Conservation (phyloP, 2,888 invertebrate genomes). For the Drosophila parthenogenetica region DNA sequence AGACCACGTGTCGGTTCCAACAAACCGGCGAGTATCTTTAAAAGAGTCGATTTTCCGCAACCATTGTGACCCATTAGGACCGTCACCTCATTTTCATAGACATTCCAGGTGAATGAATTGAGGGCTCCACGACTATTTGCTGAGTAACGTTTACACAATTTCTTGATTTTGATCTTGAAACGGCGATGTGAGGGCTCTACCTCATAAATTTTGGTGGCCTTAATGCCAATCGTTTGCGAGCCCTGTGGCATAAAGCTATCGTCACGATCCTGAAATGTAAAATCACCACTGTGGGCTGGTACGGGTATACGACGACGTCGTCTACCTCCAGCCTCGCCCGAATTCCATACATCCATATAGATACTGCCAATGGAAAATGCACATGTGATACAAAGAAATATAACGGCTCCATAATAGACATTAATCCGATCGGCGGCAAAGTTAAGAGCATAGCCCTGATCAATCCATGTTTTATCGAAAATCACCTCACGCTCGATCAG, state of each 20-base stretch:
- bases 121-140: conserved; percentile 86
- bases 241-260: conserved; percentile 35
- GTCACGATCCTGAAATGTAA: conserved; percentile 28
- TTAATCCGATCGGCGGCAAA: conserved; percentile 17
- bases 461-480: conserved; percentile 10
- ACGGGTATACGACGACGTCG: conserved; percentile 20
- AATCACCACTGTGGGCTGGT: conserved; percentile 33
- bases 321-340: conserved; percentile 30
- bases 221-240: conserved; percentile 34
- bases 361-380: conserved; percentile 88
- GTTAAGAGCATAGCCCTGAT: conserved; percentile 17
- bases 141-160: conserved; percentile 89
- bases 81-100: conserved; percentile 89
- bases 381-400: conserved; percentile 30
- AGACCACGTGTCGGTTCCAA: conserved; percentile 88
- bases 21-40: conserved; percentile 95
- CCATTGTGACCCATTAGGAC: conserved; percentile 89
- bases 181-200: conserved; percentile 85
- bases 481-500: conserved; percentile 60
- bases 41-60: conserved; percentile 95
- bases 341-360: conserved; percentile 84
- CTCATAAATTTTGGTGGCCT: conserved; percentile 83
- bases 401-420: conserved; percentile 19
- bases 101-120: conserved; percentile 90
- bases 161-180: conserved; percentile 82